A percentile compares a stretch with the other conserved stretches of the same genome.
Evolutionary conservation across 2,888 invertebrate species (phyloP).

Genomic region (Cylindroiulus punctatus): DNA sequence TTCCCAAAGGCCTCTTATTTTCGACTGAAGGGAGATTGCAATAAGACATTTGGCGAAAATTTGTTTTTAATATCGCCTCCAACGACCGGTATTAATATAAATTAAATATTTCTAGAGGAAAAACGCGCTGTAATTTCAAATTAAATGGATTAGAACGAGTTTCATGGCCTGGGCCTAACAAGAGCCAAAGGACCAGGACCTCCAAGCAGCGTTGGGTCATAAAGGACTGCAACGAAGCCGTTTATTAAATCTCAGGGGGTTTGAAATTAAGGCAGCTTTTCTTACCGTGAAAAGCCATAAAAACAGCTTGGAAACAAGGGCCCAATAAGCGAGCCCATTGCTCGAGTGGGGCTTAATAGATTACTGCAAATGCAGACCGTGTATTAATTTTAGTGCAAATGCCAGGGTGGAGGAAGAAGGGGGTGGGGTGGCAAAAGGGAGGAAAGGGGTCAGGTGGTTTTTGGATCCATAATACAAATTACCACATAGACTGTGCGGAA

Average conservation of each 20-base stretch:
- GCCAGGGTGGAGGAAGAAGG: background rate
- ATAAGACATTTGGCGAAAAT: slow-evolving; percentile 39
- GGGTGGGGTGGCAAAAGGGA: background rate
- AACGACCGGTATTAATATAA: slow-evolving; percentile 42
- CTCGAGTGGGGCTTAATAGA: background rate
- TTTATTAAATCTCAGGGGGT: background rate
- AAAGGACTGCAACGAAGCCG: background rate
- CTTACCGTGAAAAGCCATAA: background rate
- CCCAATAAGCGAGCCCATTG: background rate
- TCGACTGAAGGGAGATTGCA: slow-evolving; percentile 38
- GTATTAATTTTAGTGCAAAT: slow-evolving; percentile 15
- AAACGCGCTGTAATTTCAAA: slow-evolving; percentile 13
- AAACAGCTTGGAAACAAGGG: background rate
- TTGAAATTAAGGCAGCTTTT: background rate
- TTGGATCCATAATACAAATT: slow-evolving; percentile 2
- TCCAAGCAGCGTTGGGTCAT: background rate
- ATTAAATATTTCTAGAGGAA: slow-evolving; percentile 29
- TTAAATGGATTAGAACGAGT: slow-evolving; percentile 31
- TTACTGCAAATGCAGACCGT: slow-evolving; percentile 25
- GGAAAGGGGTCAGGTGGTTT: background rate
- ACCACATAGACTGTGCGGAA: slow-evolving; percentile 1
- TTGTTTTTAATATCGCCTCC: slow-evolving; percentile 42
- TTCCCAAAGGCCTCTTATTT: slow-evolving; percentile 34
- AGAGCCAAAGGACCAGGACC: slow-evolving; percentile 26
- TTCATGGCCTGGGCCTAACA: background rate